Evolutionary conservation across 2,113 vertebrate species (phyloP).

Genomic region (Heptranchias perlo): DNA sequence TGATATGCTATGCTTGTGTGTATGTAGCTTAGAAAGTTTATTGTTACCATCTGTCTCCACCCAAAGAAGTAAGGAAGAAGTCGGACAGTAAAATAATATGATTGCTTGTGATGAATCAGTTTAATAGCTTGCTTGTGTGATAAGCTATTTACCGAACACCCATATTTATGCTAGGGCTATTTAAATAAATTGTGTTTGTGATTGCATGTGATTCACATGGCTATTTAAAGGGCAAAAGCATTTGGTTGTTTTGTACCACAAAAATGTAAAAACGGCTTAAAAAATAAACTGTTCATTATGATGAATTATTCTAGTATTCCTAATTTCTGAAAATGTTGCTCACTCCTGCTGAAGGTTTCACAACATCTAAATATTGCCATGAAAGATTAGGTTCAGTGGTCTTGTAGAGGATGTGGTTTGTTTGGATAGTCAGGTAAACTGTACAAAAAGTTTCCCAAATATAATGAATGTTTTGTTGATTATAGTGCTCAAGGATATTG

Average conservation of each 20-base stretch:
- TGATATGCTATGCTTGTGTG: neutral
- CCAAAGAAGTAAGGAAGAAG: neutral
- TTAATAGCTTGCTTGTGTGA: neutral
- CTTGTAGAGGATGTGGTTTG: neutral
- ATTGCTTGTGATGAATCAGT: conserved; percentile 3
- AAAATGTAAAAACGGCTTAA: neutral
- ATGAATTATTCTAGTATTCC: neutral
- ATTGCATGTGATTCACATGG: neutral
- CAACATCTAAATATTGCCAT: neutral
- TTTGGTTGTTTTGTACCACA: neutral
- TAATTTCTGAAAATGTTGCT: neutral
- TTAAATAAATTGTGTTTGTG: neutral
- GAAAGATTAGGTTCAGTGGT: neutral
- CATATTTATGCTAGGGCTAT: neutral
- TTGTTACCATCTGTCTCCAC: neutral
- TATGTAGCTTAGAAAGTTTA: neutral
- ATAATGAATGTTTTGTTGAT: neutral
- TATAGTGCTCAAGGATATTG: neutral
- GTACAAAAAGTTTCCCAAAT: neutral
- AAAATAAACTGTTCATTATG: neutral
- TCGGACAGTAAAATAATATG: neutral
- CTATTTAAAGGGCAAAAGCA: neutral
- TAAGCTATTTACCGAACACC: neutral
- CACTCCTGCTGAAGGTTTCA: neutral
- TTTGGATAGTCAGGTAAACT: neutral